Percentiles rank a stretch among this genome's conserved stretches.
Conservation (phyloP, 1,140 invertebrate genomes). For the Drosophila kohkoa region DNA sequence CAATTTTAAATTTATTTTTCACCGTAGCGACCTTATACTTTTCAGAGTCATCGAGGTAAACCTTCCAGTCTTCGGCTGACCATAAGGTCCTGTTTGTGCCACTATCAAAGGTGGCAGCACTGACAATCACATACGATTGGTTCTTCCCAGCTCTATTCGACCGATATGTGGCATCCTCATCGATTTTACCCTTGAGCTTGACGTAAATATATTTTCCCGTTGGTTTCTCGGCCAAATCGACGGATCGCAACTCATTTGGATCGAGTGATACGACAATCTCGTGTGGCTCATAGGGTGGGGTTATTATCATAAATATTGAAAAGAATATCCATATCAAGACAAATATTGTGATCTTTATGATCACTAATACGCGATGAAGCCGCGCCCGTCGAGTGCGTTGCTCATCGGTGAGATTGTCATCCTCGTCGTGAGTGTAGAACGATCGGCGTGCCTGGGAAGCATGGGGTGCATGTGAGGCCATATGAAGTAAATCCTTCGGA, state of each 20-base stretch:
- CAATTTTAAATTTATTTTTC: background rate
- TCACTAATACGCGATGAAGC: background rate
- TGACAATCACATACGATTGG: slow-evolving; percentile 7
- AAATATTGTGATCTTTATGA: slow-evolving; percentile 13
- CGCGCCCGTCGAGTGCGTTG: background rate
- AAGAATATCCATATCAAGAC: slow-evolving; percentile 20
- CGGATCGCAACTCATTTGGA: background rate
- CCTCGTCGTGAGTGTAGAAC: slow-evolving; percentile 9
- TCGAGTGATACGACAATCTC: slow-evolving; percentile 1
- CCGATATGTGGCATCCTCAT: slow-evolving; percentile 2
- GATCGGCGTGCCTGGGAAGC: slow-evolving; percentile 23
- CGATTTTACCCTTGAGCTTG: slow-evolving; percentile 7
- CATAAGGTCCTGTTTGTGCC: background rate
- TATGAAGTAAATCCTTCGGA: slow-evolving; percentile 10
- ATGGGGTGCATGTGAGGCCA: slow-evolving; percentile 18
- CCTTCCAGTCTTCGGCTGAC: slow-evolving; percentile 3
- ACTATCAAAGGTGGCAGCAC: background rate
- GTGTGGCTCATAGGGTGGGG: background rate
- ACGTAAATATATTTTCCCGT: background rate
- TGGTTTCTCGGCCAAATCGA: background rate
- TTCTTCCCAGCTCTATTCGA: background rate
- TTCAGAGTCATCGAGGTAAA: background rate
- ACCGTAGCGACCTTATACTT: background rate
- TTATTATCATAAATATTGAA: slow-evolving; percentile 16
- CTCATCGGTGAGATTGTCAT: slow-evolving; percentile 26